phyloP scores from a whole-genome alignment of 2,797 vertebrate species.

The Pteronotus mesoamericanus region DNA sequence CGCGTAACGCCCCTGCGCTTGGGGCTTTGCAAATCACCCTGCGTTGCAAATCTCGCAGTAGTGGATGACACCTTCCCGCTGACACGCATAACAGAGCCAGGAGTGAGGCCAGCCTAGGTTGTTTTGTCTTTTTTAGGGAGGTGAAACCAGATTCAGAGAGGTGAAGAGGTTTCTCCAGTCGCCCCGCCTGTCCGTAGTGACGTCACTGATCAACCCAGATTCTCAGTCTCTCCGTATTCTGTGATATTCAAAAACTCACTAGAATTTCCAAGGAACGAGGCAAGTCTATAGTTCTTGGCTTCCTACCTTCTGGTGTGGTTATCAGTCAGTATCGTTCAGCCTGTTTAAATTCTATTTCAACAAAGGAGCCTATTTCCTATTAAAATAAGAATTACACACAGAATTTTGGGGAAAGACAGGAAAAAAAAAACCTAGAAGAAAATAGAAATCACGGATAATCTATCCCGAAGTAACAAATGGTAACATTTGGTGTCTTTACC shows the following conservation, averaged over 20 bases:
- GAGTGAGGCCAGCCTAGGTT: not conserved
- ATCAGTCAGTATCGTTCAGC: not conserved
- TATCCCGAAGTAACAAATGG: not conserved
- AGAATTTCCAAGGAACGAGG: not conserved
- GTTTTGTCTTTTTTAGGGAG: not conserved
- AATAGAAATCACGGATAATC: not conserved
- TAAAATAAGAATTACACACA: not conserved
- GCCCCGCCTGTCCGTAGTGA: not conserved
- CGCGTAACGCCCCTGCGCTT: not conserved
- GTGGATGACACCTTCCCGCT: not conserved
- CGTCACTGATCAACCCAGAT: not conserved
- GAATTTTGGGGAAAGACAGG: not conserved
- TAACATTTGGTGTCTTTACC: not conserved
- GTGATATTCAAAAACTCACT: not conserved
- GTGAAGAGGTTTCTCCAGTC: not conserved
- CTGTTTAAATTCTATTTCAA: not conserved
- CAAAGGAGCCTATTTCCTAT: not conserved
- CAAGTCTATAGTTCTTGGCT: not conserved
- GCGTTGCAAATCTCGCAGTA: no score
- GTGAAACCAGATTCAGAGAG: not conserved
- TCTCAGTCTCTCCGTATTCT: not conserved
- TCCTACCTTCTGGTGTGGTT: not conserved
- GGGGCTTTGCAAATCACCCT: not conserved
- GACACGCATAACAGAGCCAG: not conserved
- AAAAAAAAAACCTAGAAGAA: not conserved